Evolutionary conservation across 2,888 invertebrate genomes (phyloP), one percentile per base, ranked within the genome.

Genomic region (Drosophila infuscata): DNA sequence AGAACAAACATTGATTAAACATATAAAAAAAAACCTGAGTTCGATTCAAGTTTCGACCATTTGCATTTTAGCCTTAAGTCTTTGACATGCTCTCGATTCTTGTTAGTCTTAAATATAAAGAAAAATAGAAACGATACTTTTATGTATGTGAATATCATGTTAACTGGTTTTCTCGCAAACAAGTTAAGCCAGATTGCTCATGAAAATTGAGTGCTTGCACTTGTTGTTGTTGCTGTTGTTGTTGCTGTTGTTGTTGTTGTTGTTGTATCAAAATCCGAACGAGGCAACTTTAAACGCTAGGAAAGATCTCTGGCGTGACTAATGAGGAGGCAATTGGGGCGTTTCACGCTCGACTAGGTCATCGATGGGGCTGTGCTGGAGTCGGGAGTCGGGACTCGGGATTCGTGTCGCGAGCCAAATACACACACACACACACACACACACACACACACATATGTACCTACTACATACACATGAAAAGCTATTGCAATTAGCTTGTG

Each of bases 291-390:
- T 73, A 71, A 76, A 62, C 63, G 68, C 77, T 73, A 62, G 64
- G 48, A 56, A 51, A 51, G 71, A 81, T 85, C 80, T 72, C 68
- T 67, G 82, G 82, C 85, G 72, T 85, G 53, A 75, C 81, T 81
- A 81, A 81, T 81, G 69, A 75, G 85, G 68, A 81, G 85, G 70
- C 81, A 81, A 82, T 82, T 84, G 82, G 75, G 79, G 82, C 82
- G 65, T 79, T 79, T 69, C 64, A 79, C 82, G 85, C 82, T 62
- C 79, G 66, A 69, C 76, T 81, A 69, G 76, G 83, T 70, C 81
- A 81, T 85, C 85, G 82, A 82, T 85, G 76, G 38, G 48, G 65
- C 61, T 59, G 38, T 52, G 46, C 29, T 29, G 20, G 15, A 29
- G 38, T 38, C 54, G 36, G 25, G 36, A 38, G 38, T 38, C 54